Base-by-base conservation (phyloP, 2,888 invertebrate species). In the Rhagium mordax region DNA sequence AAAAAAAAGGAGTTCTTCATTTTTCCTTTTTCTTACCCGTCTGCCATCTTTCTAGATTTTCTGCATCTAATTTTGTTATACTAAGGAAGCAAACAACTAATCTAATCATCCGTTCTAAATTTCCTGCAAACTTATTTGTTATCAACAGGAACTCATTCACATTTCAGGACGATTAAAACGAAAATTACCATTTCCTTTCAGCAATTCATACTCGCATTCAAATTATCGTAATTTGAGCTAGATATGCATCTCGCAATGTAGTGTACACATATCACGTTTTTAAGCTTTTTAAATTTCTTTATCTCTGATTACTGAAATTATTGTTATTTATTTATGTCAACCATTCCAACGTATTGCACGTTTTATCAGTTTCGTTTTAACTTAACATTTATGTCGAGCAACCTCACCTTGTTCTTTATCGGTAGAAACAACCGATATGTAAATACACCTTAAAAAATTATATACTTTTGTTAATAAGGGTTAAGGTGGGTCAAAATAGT, bases 371-470 rank as follows among this genome's bases (percentile, higher is more conserved):
- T 10, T 33, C 33, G 2, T 8, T 33, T 5, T 33, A 13, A 33
- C 10, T 10, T 60, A 60, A 60, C 15, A 33, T 47, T 6, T 20
- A 47, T 59, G 5, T 15, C 21, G n/a, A n/a, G 33, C 29, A 59
- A 61, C 47, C 10, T 61, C 20, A 61, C 47, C 61, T 61, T 47
- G 61, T 47, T 33, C 16, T 61, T 61, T 61, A 61, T 61, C 61
- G 33, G 59, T 27, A 13, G 20, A 61, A 47, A 61, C n/a, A 41
- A 13, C n/a, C 4, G 20, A n/a, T 33, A 47, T 21, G 15, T 47
- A 59, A 29, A 59, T 61, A 21, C 10, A 18, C 21, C 10, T 47
- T 24, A 41, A 47, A 47, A 47, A 16, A 33, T 10, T 16, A 41
- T 8, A 15, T 33, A 33, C 47, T 61, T 61, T 61, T 21, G 16